A percentile compares a stretch with the other conserved stretches of the same genome.
phyloP scores from a whole-genome alignment of 2,888 invertebrate genomes.

The Clistopyga incitator region DNA sequence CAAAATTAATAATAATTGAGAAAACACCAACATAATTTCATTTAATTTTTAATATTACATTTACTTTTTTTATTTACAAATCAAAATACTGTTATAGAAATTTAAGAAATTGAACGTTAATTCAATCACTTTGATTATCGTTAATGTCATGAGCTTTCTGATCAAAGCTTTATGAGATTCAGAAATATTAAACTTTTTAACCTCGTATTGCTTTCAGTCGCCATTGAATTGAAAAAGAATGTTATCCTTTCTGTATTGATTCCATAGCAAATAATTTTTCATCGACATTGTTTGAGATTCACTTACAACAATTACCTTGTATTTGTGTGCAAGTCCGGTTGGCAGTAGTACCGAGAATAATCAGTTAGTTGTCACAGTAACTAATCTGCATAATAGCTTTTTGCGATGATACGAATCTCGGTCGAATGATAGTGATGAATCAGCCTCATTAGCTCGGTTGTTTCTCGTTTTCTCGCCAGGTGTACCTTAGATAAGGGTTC shows the following conservation, averaged over 20 bases:
- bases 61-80: too few relatives aligned
- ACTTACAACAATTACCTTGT: background rate
- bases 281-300: background rate
- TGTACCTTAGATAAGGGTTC: conserved; percentile 17
- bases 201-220: background rate
- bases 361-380: conserved; percentile 19
- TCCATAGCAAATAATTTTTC: background rate
- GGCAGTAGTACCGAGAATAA: background rate
- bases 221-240: background rate
- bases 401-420: background rate
- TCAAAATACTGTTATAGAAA: too few relatives aligned
- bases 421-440: conserved; percentile 17
- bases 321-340: background rate
- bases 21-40: too few relatives aligned
- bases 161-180: background rate
- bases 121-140: background rate
- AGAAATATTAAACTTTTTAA: background rate
- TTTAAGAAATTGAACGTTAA: background rate
- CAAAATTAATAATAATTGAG: too few relatives aligned
- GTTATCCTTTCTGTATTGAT: background rate
- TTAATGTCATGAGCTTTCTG: background rate
- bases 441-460: conserved; percentile 13
- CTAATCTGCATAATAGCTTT: conserved; percentile 4
- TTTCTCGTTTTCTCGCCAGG: conserved; percentile 27
- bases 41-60: too few relatives aligned